phyloP scores from a whole-genome alignment of 2,888 invertebrate genomes.

The Habroteleia sp. region DNA sequence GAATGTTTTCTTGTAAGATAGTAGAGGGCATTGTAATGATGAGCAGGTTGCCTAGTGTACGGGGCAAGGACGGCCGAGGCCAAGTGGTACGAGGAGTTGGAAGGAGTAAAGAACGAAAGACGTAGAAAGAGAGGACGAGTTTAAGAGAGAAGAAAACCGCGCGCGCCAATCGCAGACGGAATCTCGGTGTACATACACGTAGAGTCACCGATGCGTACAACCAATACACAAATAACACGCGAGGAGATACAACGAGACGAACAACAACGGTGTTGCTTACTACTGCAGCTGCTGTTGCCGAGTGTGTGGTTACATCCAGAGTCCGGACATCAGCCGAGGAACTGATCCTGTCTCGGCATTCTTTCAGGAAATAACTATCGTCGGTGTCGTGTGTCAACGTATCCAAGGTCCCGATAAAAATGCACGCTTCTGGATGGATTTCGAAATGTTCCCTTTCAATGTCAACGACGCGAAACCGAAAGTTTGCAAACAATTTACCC shows the following conservation, averaged over 20 bases:
- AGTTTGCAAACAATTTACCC: slow-evolving; percentile 7
- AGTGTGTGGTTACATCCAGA: slow-evolving; percentile 46
- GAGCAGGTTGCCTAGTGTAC: slow-evolving; percentile 74
- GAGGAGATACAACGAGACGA: slow-evolving; percentile 31
- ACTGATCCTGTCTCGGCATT: slow-evolving; percentile 42
- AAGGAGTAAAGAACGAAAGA: slow-evolving; percentile 6
- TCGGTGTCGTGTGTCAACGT: slow-evolving; percentile 34
- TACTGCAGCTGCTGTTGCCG: slow-evolving; percentile 44
- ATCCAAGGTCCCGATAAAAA: slow-evolving; percentile 18
- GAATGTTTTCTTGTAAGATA: slow-evolving; percentile 76
- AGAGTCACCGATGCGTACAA: slow-evolving; percentile 30
- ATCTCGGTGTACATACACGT: neutral
- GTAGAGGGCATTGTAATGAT: slow-evolving; percentile 70
- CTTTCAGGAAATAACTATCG: slow-evolving; percentile 47
- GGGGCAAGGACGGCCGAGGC: slow-evolving; percentile 81
- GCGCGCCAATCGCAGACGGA: slow-evolving; percentile 32
- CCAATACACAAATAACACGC: slow-evolving; percentile 30
- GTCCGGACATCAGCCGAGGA: slow-evolving; percentile 44
- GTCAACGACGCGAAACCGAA: slow-evolving; percentile 25
- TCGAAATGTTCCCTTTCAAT: slow-evolving; percentile 16
- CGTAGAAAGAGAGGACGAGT: neutral
- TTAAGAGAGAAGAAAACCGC: slow-evolving; percentile 5
- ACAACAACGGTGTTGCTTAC: slow-evolving; percentile 33
- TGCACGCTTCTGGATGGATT: slow-evolving; percentile 29
- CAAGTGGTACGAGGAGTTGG: slow-evolving; percentile 64